A percentile compares a stretch with the other conserved stretches of the same genome.
Conservation (phyloP, 2,113 vertebrate species). For the Abramis brama region DNA sequence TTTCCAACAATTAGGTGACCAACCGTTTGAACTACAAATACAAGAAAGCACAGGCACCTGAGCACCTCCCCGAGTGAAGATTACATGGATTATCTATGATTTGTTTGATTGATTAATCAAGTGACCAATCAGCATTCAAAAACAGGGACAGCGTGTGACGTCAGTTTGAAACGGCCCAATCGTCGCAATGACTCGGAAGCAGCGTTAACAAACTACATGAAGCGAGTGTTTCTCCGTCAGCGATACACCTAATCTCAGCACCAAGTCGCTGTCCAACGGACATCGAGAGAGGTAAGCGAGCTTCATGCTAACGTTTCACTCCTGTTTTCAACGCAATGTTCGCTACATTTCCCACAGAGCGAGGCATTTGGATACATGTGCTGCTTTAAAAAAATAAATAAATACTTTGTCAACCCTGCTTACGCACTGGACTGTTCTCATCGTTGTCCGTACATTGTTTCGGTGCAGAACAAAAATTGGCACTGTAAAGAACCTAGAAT, state of each 20-base stretch:
- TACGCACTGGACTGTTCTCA: not conserved
- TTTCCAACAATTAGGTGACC: not conserved
- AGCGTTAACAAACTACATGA: slow-evolving; percentile 38
- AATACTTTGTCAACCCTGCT: slow-evolving; percentile 4
- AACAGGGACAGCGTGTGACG: not conserved
- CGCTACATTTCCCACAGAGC: not conserved
- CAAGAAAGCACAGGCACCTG: not conserved
- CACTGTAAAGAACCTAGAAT: not conserved
- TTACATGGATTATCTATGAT: slow-evolving; percentile 31
- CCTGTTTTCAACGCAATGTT: not conserved
- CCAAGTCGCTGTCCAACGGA: slow-evolving; percentile 61
- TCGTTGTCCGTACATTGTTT: not conserved
- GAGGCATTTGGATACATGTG: not conserved
- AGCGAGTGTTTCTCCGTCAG: slow-evolving; percentile 47
- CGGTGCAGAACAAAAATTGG: not conserved
- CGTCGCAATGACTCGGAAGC: slow-evolving; percentile 3
- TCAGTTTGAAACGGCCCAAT: slow-evolving; percentile 49
- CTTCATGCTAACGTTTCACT: not conserved
- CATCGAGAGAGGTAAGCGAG: slow-evolving; percentile 53
- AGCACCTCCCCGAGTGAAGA: slow-evolving; percentile 32
- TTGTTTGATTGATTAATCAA: slow-evolving; percentile 45
- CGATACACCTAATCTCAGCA: slow-evolving; percentile 61
- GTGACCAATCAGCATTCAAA: slow-evolving; percentile 43
- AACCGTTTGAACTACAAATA: not conserved
- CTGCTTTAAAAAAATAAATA: not conserved